Evolutionary conservation across 53 echinoderm and acorn worm species (phyloP).

Genomic region (Glandiceps talaboti): DNA sequence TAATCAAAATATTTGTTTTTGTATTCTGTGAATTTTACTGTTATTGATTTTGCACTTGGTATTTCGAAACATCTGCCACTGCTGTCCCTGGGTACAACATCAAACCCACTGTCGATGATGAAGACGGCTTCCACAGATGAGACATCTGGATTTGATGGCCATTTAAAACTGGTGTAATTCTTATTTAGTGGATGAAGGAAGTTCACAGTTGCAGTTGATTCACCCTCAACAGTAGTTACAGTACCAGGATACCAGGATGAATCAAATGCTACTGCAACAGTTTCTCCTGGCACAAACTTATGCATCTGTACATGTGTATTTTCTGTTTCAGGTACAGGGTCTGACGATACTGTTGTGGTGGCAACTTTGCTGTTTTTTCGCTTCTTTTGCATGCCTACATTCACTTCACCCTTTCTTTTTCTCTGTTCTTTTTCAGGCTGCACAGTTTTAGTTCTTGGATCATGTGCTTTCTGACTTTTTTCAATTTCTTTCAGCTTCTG

Average conservation of each 20-base stretch:
- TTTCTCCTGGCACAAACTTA: not conserved
- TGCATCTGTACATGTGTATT: not conserved
- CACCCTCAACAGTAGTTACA: not conserved
- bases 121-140: not conserved
- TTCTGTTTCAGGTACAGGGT: not conserved
- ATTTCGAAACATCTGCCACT: not conserved
- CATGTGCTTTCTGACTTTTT: not conserved
- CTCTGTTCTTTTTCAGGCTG: not conserved
- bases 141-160: slow-evolving; percentile 1
- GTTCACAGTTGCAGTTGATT: not conserved
- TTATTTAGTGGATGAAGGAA: not conserved
- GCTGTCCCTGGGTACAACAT: not conserved
- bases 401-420: not conserved
- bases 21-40: not conserved
- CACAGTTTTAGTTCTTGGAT: not conserved
- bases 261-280: not conserved
- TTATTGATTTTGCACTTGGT: not conserved
- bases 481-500: not conserved
- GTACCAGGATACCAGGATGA: not conserved
- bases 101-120: not conserved
- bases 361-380: not conserved
- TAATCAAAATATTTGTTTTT: not conserved
- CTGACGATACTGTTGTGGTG: not conserved
- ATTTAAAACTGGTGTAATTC: not conserved
- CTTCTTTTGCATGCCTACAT: not conserved